phyloP scores from a whole-genome alignment of 1,140 invertebrate genomes.

The Ptiloglossa arizonensis region DNA sequence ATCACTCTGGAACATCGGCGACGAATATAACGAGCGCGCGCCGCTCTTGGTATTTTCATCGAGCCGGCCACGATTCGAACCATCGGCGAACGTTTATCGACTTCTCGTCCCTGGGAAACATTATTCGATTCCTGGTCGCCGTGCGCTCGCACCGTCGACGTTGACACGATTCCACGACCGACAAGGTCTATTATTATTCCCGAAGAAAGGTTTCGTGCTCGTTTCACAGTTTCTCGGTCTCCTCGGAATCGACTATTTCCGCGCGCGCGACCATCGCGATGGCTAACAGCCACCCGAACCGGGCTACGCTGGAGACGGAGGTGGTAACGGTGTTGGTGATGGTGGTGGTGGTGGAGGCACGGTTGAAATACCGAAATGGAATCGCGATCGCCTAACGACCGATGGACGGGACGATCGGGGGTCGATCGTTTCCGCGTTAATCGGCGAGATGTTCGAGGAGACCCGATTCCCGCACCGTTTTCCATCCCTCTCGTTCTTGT shows the following conservation, averaged over 20 bases:
- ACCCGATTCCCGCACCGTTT: not conserved
- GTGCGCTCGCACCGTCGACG: not conserved
- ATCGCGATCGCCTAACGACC: no score
- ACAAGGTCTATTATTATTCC: not conserved
- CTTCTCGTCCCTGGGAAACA: not conserved
- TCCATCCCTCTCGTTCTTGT: no score
- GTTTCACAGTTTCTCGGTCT: not conserved
- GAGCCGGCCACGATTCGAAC: not conserved
- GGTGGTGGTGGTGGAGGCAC: no score
- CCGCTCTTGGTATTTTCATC: no score
- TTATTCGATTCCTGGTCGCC: not conserved
- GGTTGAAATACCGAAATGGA: no score
- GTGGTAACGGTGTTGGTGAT: no score
- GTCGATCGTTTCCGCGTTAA: constrained; percentile 21
- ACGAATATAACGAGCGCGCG: no score
- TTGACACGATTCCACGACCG: not conserved
- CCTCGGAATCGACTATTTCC: not conserved
- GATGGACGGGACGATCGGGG: no score
- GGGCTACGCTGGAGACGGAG: no score
- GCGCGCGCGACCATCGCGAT: not conserved
- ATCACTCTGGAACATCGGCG: no score
- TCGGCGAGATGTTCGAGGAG: not conserved
- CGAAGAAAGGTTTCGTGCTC: not conserved
- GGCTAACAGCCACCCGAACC: no score
- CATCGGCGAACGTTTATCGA: not conserved